phyloP scores from a whole-genome alignment of 2,888 invertebrate genomes.

The Meiosimyza platycephala region DNA sequence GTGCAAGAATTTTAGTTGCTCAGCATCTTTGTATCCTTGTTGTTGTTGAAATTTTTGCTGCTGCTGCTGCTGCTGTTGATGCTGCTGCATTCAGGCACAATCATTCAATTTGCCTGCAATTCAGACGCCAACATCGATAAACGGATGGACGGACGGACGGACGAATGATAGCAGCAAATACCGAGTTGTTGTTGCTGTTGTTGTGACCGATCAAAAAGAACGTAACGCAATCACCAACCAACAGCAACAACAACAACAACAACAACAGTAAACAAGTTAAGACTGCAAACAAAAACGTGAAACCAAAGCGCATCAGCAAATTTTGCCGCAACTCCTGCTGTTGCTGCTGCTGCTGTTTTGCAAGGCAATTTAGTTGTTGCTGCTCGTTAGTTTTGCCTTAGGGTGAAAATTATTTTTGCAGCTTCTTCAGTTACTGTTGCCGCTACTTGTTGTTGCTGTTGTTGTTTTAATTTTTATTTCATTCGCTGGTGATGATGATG shows the following conservation, averaged over 20 bases:
- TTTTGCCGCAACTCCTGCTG: slow-evolving; percentile 33
- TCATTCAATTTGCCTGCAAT: slow-evolving; percentile 32
- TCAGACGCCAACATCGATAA: slow-evolving; percentile 25
- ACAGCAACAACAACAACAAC: slow-evolving; percentile 18
- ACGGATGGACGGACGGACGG: neutral
- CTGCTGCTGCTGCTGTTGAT: slow-evolving; percentile 7
- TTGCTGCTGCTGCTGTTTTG: slow-evolving; percentile 42
- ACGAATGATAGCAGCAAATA: neutral
- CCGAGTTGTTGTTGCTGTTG: slow-evolving; percentile 10
- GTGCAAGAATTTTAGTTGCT: too few relatives aligned
- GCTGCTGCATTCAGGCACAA: slow-evolving; percentile 8
- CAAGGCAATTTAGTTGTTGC: slow-evolving; percentile 46
- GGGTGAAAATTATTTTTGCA: slow-evolving; percentile 43
- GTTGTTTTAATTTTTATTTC: slow-evolving; percentile 25
- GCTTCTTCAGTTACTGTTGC: neutral
- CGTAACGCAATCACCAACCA: neutral
- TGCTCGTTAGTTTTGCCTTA: slow-evolving; percentile 37
- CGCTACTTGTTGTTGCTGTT: slow-evolving; percentile 46
- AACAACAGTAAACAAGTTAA: slow-evolving; percentile 18
- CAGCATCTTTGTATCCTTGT: neutral
- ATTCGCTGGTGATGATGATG: neutral
- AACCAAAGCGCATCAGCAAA: slow-evolving; percentile 26
- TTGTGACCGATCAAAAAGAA: slow-evolving; percentile 10
- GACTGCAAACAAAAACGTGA: slow-evolving; percentile 11
- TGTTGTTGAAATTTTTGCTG: slow-evolving; percentile 10